These are phyloP conservation scores for Panurus biarmicus DNA, from an alignment of 2,113 vertebrate species.

Conservation along the genomic window DNA sequence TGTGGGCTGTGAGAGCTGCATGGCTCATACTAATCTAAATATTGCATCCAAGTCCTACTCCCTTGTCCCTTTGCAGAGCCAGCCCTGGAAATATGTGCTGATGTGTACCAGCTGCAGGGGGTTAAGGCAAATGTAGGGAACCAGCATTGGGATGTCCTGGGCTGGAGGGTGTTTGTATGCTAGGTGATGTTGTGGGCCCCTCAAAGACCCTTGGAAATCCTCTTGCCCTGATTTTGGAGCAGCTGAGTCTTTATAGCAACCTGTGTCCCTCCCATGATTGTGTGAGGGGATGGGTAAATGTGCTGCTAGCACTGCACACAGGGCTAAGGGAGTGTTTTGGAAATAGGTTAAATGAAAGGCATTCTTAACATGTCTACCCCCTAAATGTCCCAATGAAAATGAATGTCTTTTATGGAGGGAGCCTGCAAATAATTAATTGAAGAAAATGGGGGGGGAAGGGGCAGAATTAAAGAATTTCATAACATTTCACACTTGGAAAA, in stretches of 20 bases:
- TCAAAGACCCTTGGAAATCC: neutral
- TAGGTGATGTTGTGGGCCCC: neutral
- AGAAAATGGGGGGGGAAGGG: neutral
- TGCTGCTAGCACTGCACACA: neutral
- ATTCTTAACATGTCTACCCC: neutral
- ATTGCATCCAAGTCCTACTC: neutral
- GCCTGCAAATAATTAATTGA: neutral
- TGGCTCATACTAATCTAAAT: neutral
- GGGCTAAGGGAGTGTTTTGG: neutral
- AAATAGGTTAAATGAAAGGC: conserved; percentile 35
- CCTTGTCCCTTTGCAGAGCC: neutral
- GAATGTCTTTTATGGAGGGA: neutral
- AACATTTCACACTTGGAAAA: neutral
- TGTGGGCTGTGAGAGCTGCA: neutral
- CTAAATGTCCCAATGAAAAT: neutral
- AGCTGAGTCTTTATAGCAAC: neutral
- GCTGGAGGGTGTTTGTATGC: neutral
- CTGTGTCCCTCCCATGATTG: rapidly evolving
- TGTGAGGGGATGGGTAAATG: neutral
- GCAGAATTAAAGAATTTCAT: neutral
- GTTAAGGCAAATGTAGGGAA: neutral
- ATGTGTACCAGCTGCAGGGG: neutral
- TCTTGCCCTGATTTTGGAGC: neutral
- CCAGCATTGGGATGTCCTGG: neutral
- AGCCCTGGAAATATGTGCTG: neutral